These are phyloP conservation scores for Ectropis crepuscularia DNA, from an alignment of 2,888 invertebrate species.

Conservation along the genomic window DNA sequence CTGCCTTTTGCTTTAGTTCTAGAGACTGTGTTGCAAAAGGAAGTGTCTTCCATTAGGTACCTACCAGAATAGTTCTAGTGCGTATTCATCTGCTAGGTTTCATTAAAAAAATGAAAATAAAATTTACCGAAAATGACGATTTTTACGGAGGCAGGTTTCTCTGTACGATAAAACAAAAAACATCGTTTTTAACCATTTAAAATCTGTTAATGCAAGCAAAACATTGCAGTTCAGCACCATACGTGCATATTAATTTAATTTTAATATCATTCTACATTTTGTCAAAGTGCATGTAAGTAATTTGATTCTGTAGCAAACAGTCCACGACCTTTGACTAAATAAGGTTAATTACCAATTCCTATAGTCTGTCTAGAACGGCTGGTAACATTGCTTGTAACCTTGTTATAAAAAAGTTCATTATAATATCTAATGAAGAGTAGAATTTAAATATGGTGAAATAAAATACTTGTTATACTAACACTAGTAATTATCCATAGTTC, in stretches of 20 bases:
- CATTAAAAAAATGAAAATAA: no score
- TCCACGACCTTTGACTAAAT: constrained; percentile 27
- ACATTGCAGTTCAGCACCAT: neutral
- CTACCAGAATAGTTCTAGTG: no score
- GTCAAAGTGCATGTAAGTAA: constrained; percentile 11
- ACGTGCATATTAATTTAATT: neutral
- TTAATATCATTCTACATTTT: neutral
- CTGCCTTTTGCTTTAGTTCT: no score
- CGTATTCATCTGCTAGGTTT: no score
- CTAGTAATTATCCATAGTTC: no score
- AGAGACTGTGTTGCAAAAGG: no score
- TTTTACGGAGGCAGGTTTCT: no score
- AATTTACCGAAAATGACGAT: no score
- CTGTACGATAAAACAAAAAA: no score
- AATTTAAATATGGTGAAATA: neutral
- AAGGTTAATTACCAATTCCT: constrained; percentile 34
- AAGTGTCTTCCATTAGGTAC: no score
- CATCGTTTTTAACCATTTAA: no score
- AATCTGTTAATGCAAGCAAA: neutral
- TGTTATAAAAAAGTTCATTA: constrained; percentile 11
- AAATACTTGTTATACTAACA: neutral
- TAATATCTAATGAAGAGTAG: neutral
- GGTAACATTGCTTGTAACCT: constrained; percentile 8
- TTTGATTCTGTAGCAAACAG: constrained; percentile 14
- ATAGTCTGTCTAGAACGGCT: constrained; percentile 15